Percentiles rank a stretch among this genome's conserved stretches.
These are phyloP conservation scores for Sicus ferrugineus DNA, from an alignment of 2,888 invertebrate species.

Conservation along the genomic window DNA sequence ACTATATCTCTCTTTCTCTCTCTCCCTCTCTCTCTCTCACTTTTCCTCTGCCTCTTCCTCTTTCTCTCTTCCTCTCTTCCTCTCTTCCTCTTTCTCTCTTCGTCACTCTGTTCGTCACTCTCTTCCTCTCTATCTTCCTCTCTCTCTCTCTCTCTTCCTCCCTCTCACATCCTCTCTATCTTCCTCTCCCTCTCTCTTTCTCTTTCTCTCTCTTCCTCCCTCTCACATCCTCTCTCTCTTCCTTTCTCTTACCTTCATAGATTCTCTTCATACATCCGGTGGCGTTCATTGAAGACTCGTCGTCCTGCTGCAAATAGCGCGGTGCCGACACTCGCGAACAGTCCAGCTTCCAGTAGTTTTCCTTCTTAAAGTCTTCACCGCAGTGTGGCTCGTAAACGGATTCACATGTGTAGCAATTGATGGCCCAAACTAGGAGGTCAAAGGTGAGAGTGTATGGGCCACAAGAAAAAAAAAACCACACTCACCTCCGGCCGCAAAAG, in stretches of 20 bases:
- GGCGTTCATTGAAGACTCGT: constrained; percentile 51
- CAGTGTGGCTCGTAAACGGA: constrained; percentile 53
- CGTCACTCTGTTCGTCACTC: too few species aligned
- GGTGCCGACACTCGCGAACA: constrained; percentile 56
- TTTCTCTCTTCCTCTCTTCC: too few species aligned
- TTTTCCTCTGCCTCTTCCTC: too few species aligned
- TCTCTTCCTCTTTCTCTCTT: too few species aligned
- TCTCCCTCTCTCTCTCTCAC: too few species aligned
- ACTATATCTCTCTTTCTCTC: too few species aligned
- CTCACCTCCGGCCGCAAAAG: constrained; percentile 27
- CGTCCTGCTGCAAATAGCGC: constrained; percentile 52
- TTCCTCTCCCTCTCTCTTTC: too few species aligned
- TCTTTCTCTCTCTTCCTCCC: too few species aligned
- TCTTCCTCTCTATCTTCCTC: too few species aligned
- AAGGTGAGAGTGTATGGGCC: background rate
- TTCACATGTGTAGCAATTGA: constrained; percentile 61
- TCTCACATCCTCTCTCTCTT: background rate
- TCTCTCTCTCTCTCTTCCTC: too few species aligned
- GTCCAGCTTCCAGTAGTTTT: constrained; percentile 56
- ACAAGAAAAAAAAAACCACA: background rate
- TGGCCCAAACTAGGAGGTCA: constrained; percentile 53
- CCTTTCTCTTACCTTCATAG: constrained; percentile 54
- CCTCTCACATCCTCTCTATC: too few species aligned
- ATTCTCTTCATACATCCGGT: constrained; percentile 59
- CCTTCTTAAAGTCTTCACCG: constrained; percentile 55